A percentile compares a stretch with the other conserved stretches of the same genome.
Conservation (phyloP, 2,888 invertebrate species). For the Drosophila gaucha region DNA sequence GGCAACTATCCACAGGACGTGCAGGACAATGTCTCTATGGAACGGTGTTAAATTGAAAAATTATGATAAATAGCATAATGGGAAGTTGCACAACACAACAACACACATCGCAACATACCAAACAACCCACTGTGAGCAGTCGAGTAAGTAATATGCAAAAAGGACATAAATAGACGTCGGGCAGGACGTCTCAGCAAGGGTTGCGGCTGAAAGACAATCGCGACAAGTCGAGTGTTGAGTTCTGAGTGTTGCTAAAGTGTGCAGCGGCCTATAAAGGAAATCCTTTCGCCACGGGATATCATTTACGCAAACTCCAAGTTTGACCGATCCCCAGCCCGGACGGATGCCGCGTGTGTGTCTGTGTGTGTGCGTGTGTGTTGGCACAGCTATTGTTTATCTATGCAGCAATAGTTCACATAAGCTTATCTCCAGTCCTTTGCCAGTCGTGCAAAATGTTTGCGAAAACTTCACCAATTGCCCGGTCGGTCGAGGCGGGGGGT, state of each 20-base stretch:
- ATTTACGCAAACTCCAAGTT: constrained; percentile 73
- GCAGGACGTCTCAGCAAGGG: constrained; percentile 50
- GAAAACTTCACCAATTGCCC: constrained; percentile 58
- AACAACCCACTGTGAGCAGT: constrained; percentile 67
- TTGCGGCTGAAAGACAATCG: constrained; percentile 63
- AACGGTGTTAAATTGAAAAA: constrained; percentile 83
- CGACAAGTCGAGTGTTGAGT: constrained; percentile 57
- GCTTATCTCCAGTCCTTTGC: constrained; percentile 72
- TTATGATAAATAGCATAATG: constrained; percentile 84
- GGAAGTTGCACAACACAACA: constrained; percentile 59
- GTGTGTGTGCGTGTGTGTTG: constrained; percentile 37
- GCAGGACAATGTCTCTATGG: constrained; percentile 36
- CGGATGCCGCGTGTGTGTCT: constrained; percentile 22
- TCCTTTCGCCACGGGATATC: constrained; percentile 84
- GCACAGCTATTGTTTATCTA: constrained; percentile 78
- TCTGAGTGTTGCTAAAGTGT: constrained; percentile 66
- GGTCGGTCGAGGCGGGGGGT: constrained; percentile 4
- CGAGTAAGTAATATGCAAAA: constrained; percentile 63
- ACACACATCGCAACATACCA: constrained; percentile 37
- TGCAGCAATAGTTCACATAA: constrained; percentile 82
- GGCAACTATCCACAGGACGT: constrained; percentile 50
- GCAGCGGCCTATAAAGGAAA: constrained; percentile 70
- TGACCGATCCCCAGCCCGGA: constrained; percentile 73
- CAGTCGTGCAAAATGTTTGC: constrained; percentile 72
- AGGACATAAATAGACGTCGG: constrained; percentile 62